Base-by-base conservation (phyloP, 2,797 vertebrate species). In the Pseudocheirus occidentalis region DNA sequence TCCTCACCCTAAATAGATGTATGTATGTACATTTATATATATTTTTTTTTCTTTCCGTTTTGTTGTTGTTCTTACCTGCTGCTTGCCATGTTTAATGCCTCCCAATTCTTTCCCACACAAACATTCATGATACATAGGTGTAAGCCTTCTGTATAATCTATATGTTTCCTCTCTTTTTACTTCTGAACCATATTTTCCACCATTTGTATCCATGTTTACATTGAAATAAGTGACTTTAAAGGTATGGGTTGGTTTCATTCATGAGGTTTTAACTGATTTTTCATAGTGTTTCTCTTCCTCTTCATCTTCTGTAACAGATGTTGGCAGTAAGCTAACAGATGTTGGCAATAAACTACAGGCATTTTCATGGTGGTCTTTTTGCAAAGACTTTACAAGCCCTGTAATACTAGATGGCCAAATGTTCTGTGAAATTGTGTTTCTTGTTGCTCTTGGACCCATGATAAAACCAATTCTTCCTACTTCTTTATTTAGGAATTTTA, bases 311-410 rank as follows among this genome's bases (percentile, higher is more conserved):
- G 6, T 40, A 81, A 46, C 66, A 81, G 66, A 81, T 81, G 66
- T 46, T 46, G 31, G 59, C 59, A 62, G 13, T 62, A 34, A 62
- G 31, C 12, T 59, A 34, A 62, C 31, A 62, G 59, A 62, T 62
- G 59, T 34, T 62, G 66, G 66, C 66, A 81, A 81, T 81, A 81
- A 81, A 81, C n/a, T 81, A 24, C n/a, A 81, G 66, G n/a, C 66
- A 81, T 81, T 81, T 81, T 81, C n/a, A 81, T 81, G 66, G 66
- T 81, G 66, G 66, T 81, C n/a, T 81, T 81, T 81, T 46, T 81
- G 18, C 18, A 46, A 81, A 81, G 66, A 81, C 66, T 40, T 81
- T 81, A 81, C 46, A n/a, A 81, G 66, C 18, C 10, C n/a, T 81
- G 18, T 81, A 81, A 81, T 81, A 46, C 66, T 81, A 81, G 66